A percentile compares a stretch with the other conserved stretches of the same genome.
These are phyloP conservation scores for Sphaeridia pumilis DNA, from an alignment of 2,888 invertebrate genomes.

Conservation along the genomic window DNA sequence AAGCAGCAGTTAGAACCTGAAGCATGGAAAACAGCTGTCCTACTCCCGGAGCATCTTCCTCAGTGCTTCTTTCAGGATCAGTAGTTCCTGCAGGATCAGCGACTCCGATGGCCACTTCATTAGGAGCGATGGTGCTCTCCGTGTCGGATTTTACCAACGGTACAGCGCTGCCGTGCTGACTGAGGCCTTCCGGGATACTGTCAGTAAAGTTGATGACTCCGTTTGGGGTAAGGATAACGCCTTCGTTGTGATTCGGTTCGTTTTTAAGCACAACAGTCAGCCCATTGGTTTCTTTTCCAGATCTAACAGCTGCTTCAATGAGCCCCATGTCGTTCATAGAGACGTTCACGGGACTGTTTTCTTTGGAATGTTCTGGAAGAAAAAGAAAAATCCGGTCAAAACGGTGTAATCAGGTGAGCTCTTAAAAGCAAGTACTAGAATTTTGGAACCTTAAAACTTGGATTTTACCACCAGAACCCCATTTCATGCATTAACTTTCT, in stretches of 20 bases:
- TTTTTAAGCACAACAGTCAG: conserved; percentile 1
- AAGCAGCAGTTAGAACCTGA: conserved; percentile 92
- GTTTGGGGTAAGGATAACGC: conserved; percentile 10
- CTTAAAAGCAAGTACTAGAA: too few species aligned
- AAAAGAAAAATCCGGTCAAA: not conserved
- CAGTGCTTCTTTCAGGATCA: not conserved
- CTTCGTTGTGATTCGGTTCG: conserved; percentile 23
- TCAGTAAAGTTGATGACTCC: conserved; percentile 19
- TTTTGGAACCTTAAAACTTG: too few species aligned
- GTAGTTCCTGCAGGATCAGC: conserved; percentile 17
- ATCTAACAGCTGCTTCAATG: conserved; percentile 11
- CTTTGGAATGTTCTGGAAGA: conserved; percentile 15
- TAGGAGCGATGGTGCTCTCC: not conserved
- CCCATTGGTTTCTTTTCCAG: conserved; percentile 2
- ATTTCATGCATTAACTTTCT: too few species aligned
- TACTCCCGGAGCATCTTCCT: conserved; percentile 44
- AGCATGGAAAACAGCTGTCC: conserved; percentile 74
- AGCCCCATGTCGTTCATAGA: conserved; percentile 15
- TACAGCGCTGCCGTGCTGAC: conserved; percentile 43
- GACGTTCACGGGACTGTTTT: conserved; percentile 22
- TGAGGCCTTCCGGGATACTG: conserved; percentile 38
- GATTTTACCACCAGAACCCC: too few species aligned
- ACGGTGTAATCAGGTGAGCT: too few species aligned
- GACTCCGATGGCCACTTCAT: too few species aligned
- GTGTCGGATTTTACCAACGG: conserved; percentile 38